Percentiles rank a stretch among this genome's conserved stretches.
phyloP scores from a whole-genome alignment of 37 sponge, comb jelly and placozoan species.

The Spongilla lacustris region DNA sequence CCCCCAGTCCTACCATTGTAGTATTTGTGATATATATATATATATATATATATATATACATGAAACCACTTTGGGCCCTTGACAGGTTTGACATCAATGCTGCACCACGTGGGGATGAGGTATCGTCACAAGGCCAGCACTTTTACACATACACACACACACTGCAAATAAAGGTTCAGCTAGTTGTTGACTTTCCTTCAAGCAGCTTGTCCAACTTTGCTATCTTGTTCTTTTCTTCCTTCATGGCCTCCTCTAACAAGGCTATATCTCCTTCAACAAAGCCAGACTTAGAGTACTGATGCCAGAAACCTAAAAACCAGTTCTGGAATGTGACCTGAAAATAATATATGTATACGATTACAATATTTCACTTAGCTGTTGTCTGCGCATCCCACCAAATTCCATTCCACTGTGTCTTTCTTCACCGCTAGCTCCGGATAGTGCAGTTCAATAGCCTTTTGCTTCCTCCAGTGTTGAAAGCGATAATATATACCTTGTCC shows the following conservation, averaged over 20 bases:
- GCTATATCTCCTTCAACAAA: constrained; percentile 13
- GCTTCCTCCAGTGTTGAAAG: constrained; percentile 58
- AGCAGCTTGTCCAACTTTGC: constrained; percentile 35
- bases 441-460: constrained; percentile 61
- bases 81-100: too few relatives aligned
- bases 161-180: too few relatives aligned
- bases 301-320: constrained; percentile 49
- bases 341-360: too few relatives aligned
- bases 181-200: neutral
- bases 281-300: constrained; percentile 19
- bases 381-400: constrained; percentile 14
- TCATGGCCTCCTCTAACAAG: constrained; percentile 33
- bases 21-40: too few relatives aligned
- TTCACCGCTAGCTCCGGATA: constrained; percentile 53
- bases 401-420: constrained; percentile 22
- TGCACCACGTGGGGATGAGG: too few relatives aligned
- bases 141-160: too few relatives aligned
- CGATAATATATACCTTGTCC: constrained; percentile 46
- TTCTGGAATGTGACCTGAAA: constrained; percentile 24
- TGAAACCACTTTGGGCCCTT: too few relatives aligned
- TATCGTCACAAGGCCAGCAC: too few relatives aligned
- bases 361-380: too few relatives aligned
- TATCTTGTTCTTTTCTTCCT: constrained; percentile 23
- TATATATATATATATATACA: too few relatives aligned
- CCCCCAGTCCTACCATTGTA: too few relatives aligned